phyloP scores from a whole-genome alignment of 2,888 invertebrate genomes.

The Caenorhabditis sp. region DNA sequence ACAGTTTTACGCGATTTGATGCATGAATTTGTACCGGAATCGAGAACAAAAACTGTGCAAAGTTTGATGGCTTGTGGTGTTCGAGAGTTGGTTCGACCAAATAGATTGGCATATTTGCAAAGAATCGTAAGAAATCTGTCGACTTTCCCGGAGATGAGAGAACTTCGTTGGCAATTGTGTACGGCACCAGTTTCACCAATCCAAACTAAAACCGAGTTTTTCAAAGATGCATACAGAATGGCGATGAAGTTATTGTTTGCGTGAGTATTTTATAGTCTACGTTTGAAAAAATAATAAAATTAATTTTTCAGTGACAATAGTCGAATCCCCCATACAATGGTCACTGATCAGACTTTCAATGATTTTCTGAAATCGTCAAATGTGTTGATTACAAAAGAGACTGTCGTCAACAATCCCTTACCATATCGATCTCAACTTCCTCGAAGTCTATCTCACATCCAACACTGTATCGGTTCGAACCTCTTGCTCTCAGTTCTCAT shows the following conservation, averaged over 20 bases:
- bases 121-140: constrained; percentile 62
- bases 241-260: constrained; percentile 64
- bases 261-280: constrained; percentile 30
- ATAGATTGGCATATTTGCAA: constrained; percentile 63
- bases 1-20: constrained; percentile 67
- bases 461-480: constrained; percentile 61
- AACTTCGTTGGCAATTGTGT: constrained; percentile 47
- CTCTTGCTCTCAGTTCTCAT: constrained; percentile 56
- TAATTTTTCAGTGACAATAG: constrained; percentile 42
- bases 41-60: constrained; percentile 52
- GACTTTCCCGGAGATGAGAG: constrained; percentile 58
- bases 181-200: constrained; percentile 33
- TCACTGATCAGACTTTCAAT: constrained; percentile 34
- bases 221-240: constrained; percentile 60
- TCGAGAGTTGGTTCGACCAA: constrained; percentile 59
- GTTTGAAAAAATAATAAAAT: neutral
- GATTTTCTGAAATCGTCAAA: constrained; percentile 23
- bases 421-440: constrained; percentile 50
- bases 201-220: constrained; percentile 54
- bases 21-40: constrained; percentile 68
- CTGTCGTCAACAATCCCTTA: constrained; percentile 26
- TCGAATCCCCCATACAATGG: constrained; percentile 33
- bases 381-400: constrained; percentile 39
- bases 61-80: constrained; percentile 68
- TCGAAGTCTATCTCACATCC: constrained; percentile 32